Conservation (phyloP, 2,797 vertebrate genomes). For the Heliangelus exortis region DNA sequence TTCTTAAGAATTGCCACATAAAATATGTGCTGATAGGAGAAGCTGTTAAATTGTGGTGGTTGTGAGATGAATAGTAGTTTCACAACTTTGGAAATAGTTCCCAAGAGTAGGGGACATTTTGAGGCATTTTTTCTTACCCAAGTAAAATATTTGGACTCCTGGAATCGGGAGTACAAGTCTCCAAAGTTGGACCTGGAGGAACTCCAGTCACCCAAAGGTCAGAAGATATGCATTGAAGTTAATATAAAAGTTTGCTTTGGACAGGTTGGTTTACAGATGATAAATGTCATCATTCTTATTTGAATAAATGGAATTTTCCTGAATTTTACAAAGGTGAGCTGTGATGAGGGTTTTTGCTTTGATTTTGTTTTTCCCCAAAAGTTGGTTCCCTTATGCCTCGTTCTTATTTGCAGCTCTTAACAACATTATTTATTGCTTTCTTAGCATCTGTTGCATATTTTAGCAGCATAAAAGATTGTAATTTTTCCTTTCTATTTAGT, state of each 20-base stretch:
- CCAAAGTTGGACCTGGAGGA: background rate
- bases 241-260: background rate
- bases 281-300: background rate
- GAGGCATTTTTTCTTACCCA: background rate
- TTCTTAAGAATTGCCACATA: background rate
- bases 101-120: background rate
- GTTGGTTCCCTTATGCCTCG: background rate
- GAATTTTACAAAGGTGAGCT: background rate
- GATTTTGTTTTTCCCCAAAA: background rate
- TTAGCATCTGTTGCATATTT: background rate
- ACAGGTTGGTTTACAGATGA: background rate
- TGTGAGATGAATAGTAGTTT: background rate
- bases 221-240: background rate
- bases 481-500: background rate
- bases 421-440: background rate
- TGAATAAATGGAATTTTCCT: background rate
- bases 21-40: background rate
- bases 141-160: background rate
- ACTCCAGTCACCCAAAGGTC: background rate
- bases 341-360: background rate
- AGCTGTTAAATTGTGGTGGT: background rate
- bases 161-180: background rate
- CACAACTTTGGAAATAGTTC: background rate
- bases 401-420: background rate
- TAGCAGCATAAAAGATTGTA: background rate